phyloP scores from a whole-genome alignment of 2,888 invertebrate species.

The Eumacrocentrus americanus region DNA sequence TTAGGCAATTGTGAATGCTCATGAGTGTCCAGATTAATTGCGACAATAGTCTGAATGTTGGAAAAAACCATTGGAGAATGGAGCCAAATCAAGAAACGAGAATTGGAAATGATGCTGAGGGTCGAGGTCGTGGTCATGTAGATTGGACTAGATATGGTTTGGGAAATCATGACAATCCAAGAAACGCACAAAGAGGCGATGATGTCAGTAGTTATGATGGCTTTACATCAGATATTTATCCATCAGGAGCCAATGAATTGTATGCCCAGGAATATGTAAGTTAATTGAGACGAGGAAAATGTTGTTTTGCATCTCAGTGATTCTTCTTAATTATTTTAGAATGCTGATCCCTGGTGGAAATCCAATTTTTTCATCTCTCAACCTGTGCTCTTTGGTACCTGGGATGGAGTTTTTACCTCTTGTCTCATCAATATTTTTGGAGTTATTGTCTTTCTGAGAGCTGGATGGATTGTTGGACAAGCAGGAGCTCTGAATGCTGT shows the following conservation, averaged over 20 bases:
- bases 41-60: no score
- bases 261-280: conserved; percentile 89
- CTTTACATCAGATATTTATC: conserved; percentile 81
- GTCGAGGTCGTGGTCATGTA: conserved; percentile 39
- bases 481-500: conserved; percentile 83
- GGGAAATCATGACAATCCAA: conserved; percentile 60
- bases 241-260: conserved; percentile 87
- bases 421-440: conserved; percentile 98
- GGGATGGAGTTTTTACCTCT: conserved; percentile 98
- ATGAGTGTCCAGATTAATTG: no score
- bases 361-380: conserved; percentile 96
- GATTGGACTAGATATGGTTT: conserved; percentile 67
- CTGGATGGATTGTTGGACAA: conserved; percentile 97
- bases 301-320: background rate
- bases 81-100: no score
- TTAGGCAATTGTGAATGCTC: no score
- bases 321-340: conserved; percentile 61
- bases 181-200: conserved; percentile 63
- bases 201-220: conserved; percentile 67
- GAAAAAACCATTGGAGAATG: no score
- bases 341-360: conserved; percentile 92
- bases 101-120: no score
- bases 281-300: background rate
- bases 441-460: conserved; percentile 93
- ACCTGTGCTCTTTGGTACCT: conserved; percentile 94